Conservation (phyloP, 2,113 vertebrate genomes). For the Tragulus kanchil region DNA sequence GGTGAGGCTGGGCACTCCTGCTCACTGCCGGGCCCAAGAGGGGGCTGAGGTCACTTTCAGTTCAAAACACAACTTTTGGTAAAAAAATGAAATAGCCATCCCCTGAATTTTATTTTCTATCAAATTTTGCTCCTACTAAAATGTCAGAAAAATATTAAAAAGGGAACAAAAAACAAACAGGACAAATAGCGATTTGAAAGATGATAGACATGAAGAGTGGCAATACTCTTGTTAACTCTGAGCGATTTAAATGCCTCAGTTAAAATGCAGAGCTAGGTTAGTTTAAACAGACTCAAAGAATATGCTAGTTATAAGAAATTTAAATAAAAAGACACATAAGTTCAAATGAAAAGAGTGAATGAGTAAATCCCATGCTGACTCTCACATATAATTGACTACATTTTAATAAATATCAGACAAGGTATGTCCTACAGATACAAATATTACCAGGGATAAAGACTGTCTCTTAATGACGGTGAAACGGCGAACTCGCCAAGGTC, state of each 20-base stretch:
- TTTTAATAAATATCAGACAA: background rate
- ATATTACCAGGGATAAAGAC: accelerated
- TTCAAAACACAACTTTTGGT: background rate
- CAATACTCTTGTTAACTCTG: accelerated
- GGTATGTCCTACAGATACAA: accelerated
- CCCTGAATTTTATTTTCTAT: background rate
- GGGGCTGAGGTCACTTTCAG: background rate
- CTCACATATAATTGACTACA: accelerated
- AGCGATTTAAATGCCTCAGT: accelerated
- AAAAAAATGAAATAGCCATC: background rate
- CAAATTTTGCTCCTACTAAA: no score
- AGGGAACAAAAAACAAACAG: accelerated
- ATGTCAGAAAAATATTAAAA: background rate
- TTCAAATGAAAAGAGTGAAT: accelerated
- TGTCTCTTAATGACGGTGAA: background rate
- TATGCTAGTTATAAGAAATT: background rate
- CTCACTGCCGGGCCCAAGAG: background rate
- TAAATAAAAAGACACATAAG: background rate
- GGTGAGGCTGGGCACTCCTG: background rate
- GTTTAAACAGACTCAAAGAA: background rate
- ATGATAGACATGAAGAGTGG: accelerated
- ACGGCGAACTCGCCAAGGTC: background rate
- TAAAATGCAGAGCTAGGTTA: no score
- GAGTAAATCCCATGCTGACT: accelerated
- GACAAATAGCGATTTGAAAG: background rate